Evolutionary conservation across 2,797 vertebrate species (phyloP).

Genomic region (Pyrrhura leucotis): DNA sequence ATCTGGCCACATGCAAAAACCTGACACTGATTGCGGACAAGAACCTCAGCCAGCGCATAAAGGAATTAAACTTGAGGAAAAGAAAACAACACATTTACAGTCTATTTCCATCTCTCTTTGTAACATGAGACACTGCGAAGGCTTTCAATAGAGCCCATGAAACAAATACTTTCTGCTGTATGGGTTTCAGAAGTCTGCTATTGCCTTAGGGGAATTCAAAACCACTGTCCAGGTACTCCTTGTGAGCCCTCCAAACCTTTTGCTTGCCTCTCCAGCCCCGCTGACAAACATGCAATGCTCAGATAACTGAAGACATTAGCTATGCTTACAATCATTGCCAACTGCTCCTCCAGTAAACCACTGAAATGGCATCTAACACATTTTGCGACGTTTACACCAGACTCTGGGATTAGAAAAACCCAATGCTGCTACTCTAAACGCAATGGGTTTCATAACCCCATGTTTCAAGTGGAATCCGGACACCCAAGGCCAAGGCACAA

Average conservation of each 20-base stretch:
- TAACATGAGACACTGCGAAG: neutral
- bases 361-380: neutral
- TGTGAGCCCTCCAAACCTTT: neutral
- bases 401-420: neutral
- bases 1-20: neutral
- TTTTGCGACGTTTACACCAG: neutral
- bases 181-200: neutral
- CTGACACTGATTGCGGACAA: neutral
- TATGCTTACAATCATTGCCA: neutral
- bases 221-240: neutral
- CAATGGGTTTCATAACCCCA: accelerated
- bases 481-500: neutral
- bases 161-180: neutral
- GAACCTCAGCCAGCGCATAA: neutral
- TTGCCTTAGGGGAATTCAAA: neutral
- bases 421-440: neutral
- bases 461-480: neutral
- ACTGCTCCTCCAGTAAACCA: constrained; percentile 2
- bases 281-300: neutral
- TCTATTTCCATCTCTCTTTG: neutral
- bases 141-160: neutral
- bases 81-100: neutral
- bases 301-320: neutral
- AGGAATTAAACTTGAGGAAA: neutral
- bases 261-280: neutral